These are phyloP conservation scores for Pocillopora verrucosa DNA, from an alignment of 64 coral and sea anemone species.

Conservation along the genomic window DNA sequence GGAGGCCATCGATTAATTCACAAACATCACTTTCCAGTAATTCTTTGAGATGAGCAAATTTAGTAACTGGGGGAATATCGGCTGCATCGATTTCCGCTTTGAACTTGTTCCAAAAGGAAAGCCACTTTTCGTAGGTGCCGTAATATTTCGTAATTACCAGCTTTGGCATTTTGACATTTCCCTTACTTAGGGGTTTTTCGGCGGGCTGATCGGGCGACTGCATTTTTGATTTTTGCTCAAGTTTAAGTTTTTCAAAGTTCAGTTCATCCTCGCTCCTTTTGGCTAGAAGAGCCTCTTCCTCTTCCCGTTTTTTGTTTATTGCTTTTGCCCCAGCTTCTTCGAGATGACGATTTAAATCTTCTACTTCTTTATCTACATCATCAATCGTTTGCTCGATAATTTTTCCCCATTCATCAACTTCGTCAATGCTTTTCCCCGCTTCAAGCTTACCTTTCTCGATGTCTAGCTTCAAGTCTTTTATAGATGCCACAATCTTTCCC, in stretches of 20 bases:
- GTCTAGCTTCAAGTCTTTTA: too few relatives aligned
- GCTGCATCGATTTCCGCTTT: constrained; percentile 30
- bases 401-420: too few relatives aligned
- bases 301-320: too few relatives aligned
- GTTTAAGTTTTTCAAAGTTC: not conserved
- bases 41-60: constrained; percentile 53
- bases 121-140: constrained; percentile 37
- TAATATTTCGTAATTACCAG: constrained; percentile 58
- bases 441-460: too few relatives aligned
- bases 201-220: not conserved
- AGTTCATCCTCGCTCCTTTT: not conserved
- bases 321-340: too few relatives aligned
- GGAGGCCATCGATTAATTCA: too few relatives aligned
- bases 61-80: constrained; percentile 24
- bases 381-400: too few relatives aligned
- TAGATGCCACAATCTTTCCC: too few relatives aligned
- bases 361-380: too few relatives aligned
- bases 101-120: constrained; percentile 64
- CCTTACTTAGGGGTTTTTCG: not conserved
- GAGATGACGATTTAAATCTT: too few relatives aligned
- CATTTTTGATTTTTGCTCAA: not conserved
- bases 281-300: too few relatives aligned
- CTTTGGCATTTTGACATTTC: constrained; percentile 1
- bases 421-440: too few relatives aligned
- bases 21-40: constrained; percentile 41